Percentiles rank a stretch among this genome's conserved stretches.
Conservation (phyloP, 2,113 vertebrate genomes). For the Myanophis thanlyinensis region DNA sequence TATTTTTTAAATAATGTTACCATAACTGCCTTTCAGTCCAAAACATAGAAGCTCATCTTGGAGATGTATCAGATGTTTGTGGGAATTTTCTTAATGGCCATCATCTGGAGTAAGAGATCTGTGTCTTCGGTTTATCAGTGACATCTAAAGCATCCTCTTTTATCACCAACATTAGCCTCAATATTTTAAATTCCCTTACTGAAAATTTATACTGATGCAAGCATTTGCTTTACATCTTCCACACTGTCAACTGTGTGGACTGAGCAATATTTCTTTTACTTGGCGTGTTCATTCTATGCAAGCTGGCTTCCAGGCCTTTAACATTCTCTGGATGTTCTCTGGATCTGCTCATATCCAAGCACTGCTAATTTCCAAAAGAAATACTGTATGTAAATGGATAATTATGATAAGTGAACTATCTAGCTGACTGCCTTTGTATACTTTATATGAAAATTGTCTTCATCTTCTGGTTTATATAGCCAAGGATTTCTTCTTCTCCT, state of each 20-base stretch:
- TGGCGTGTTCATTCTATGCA: neutral
- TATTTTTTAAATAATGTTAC: neutral
- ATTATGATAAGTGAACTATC: neutral
- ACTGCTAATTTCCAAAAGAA: neutral
- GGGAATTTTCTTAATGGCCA: neutral
- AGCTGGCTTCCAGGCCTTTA: neutral
- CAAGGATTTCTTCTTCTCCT: neutral
- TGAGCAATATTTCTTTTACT: neutral
- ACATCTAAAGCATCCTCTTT: neutral
- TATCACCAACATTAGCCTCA: neutral
- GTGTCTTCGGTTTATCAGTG: neutral
- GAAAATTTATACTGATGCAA: neutral
- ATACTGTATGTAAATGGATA: neutral
- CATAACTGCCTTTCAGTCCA: neutral
- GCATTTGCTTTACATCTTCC: neutral
- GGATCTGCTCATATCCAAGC: neutral
- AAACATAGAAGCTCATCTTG: neutral
- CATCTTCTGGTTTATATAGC: neutral
- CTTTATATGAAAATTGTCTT: neutral
- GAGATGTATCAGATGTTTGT: neutral
- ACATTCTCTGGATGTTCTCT: neutral
- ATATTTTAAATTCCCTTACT: neutral
- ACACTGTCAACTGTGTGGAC: neutral
- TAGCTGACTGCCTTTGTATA: neutral
- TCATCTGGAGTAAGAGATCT: neutral